A percentile compares a stretch with the other conserved stretches of the same genome.
These are phyloP conservation scores for Collichthys lucidus DNA, from an alignment of 2,113 vertebrate species.

Conservation along the genomic window DNA sequence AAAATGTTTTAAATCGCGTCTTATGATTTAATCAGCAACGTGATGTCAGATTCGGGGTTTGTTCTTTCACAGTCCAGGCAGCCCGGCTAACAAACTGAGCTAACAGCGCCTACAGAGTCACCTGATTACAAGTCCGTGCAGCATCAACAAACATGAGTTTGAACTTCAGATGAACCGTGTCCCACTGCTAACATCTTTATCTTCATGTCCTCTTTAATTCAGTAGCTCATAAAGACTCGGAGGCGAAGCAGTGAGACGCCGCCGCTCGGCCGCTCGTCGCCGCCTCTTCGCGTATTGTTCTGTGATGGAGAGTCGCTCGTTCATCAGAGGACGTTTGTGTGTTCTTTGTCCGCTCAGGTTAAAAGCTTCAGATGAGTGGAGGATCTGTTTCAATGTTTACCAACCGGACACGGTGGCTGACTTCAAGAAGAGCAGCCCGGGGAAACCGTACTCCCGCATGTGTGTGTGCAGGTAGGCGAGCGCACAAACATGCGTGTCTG, in stretches of 20 bases:
- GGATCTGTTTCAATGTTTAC: conserved; percentile 92
- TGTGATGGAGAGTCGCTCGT: background rate
- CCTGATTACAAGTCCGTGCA: too few species aligned
- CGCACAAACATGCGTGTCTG: background rate
- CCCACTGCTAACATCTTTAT: background rate
- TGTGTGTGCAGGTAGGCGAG: conserved; percentile 90
- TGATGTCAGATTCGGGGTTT: too few species aligned
- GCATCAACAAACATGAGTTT: too few species aligned
- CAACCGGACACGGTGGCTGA: conserved; percentile 89
- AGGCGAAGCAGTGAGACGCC: background rate
- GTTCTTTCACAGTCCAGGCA: too few species aligned
- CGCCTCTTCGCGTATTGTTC: background rate
- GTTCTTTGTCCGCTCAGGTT: conserved; percentile 80
- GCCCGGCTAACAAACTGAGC: too few species aligned
- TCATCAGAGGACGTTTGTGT: background rate
- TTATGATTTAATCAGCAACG: too few species aligned
- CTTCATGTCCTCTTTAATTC: background rate
- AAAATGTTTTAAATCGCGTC: too few species aligned
- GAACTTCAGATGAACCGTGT: background rate
- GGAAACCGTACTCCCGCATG: conserved; percentile 90
- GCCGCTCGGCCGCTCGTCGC: background rate
- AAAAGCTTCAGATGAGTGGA: conserved; percentile 76
- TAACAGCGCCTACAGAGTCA: too few species aligned
- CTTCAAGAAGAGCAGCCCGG: conserved; percentile 94
- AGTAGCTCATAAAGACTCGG: background rate